Percentiles rank a stretch among this genome's conserved stretches.
These are phyloP conservation scores for Vicugna pacos DNA, from an alignment of 2,113 vertebrate species.

Conservation along the genomic window DNA sequence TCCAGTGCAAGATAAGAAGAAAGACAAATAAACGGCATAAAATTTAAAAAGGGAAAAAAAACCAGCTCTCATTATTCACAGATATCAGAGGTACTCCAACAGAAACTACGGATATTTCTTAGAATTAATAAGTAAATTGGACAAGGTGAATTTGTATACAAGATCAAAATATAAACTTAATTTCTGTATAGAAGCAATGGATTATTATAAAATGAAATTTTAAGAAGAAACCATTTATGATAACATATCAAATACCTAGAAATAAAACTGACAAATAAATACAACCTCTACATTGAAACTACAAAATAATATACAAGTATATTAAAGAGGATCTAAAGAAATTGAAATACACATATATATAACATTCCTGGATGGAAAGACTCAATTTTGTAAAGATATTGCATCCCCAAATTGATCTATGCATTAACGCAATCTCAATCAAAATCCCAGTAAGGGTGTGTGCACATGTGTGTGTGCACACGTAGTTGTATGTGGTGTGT, in stretches of 20 bases:
- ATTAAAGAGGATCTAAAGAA: neutral
- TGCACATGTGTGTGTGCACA: neutral
- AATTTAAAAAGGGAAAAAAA: neutral
- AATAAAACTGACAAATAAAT: neutral
- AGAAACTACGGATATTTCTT: neutral
- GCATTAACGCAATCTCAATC: neutral
- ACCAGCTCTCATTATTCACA: neutral
- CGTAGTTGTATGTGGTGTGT: neutral
- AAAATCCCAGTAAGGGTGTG: neutral
- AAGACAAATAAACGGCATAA: neutral
- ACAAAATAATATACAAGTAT: neutral
- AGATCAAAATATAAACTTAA: neutral
- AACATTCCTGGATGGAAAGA: neutral
- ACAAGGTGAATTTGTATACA: neutral
- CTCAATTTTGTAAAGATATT: neutral
- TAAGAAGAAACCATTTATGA: neutral
- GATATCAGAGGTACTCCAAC: neutral
- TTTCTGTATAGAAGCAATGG: neutral
- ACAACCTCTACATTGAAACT: neutral
- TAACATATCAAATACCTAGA: slow-evolving; percentile 2
- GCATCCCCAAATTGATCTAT: neutral
- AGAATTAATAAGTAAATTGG: slow-evolving; percentile 9
- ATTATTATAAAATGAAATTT: neutral
- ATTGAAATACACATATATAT: neutral
- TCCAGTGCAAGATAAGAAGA: neutral